phyloP scores from a whole-genome alignment of 1,140 invertebrate genomes.

The Rhyzopertha dominica region DNA sequence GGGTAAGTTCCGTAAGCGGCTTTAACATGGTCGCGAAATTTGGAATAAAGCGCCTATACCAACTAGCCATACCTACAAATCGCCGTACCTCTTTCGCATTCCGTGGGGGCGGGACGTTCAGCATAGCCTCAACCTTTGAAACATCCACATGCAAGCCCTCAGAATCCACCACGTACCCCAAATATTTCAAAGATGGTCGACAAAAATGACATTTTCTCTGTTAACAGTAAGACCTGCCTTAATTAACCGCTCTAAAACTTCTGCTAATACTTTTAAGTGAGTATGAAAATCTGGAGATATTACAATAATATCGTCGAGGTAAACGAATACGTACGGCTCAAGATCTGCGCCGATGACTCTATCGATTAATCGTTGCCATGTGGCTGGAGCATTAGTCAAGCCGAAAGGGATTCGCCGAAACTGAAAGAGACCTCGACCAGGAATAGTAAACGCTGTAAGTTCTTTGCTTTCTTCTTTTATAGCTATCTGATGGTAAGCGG shows the following conservation, averaged over 20 bases:
- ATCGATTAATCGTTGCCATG: constrained; percentile 27
- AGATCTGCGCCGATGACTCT: constrained; percentile 25
- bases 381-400: constrained; percentile 24
- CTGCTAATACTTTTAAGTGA: constrained; percentile 26
- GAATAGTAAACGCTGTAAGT: constrained; percentile 28
- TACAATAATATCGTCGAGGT: constrained; percentile 39
- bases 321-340: constrained; percentile 15
- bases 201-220: constrained; percentile 34
- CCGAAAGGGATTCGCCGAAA: constrained; percentile 35
- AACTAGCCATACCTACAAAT: too few species aligned
- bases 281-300: constrained; percentile 27
- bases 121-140: constrained; percentile 43
- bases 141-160: constrained; percentile 40
- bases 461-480: too few species aligned
- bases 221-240: constrained; percentile 25
- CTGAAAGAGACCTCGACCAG: constrained; percentile 32
- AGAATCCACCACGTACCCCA: constrained; percentile 33
- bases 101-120: constrained; percentile 40
- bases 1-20: constrained; percentile 37
- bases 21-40: too few species aligned
- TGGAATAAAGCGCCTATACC: too few species aligned
- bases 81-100: constrained; percentile 36
- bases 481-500: too few species aligned
- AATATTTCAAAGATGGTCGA: constrained; percentile 24
- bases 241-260: constrained; percentile 23